Evolutionary conservation across 2,797 vertebrate genomes (phyloP).

Genomic region (Dermochelys coriacea): DNA sequence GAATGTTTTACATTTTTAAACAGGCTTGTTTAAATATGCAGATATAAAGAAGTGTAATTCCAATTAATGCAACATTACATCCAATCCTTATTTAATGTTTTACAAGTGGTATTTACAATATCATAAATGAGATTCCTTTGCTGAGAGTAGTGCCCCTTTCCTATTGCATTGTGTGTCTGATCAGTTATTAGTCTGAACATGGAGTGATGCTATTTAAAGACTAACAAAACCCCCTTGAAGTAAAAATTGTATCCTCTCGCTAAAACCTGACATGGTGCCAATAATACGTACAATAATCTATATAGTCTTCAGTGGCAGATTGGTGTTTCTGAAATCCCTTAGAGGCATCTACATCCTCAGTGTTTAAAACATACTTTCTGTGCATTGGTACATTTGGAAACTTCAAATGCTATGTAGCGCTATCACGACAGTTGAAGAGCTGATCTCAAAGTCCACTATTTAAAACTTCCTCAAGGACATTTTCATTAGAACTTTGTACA

Average conservation of each 20-base stretch:
- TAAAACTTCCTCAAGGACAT: slow-evolving; percentile 81
- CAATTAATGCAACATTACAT: slow-evolving; percentile 39
- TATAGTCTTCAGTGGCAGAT: slow-evolving; percentile 43
- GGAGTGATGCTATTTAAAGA: slow-evolving; percentile 76
- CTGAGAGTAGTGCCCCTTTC: slow-evolving; percentile 17
- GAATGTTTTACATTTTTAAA: slow-evolving; percentile 65
- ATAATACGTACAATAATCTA: slow-evolving; percentile 14
- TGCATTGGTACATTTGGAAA: slow-evolving; percentile 73
- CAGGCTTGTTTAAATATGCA: not conserved
- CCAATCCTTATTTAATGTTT: slow-evolving; percentile 57
- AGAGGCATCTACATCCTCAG: slow-evolving; percentile 66
- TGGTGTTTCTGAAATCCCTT: slow-evolving; percentile 72
- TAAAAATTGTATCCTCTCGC: slow-evolving; percentile 78
- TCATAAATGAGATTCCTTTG: slow-evolving; percentile 58
- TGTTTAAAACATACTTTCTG: slow-evolving; percentile 68
- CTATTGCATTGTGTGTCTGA: slow-evolving; percentile 39
- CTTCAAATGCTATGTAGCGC: slow-evolving; percentile 71
- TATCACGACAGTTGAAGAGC: slow-evolving; percentile 63
- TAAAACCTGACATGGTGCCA: slow-evolving; percentile 75
- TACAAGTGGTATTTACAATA: slow-evolving; percentile 55
- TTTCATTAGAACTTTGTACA: slow-evolving; percentile 81
- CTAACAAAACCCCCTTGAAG: slow-evolving; percentile 74
- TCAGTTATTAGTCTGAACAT: slow-evolving; percentile 78
- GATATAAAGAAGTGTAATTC: slow-evolving; percentile 50
- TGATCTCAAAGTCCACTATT: slow-evolving; percentile 79